Percentiles rank a stretch among this genome's conserved stretches.
phyloP scores from a whole-genome alignment of 2,888 invertebrate genomes.

The Temnothorax unifasciatus region DNA sequence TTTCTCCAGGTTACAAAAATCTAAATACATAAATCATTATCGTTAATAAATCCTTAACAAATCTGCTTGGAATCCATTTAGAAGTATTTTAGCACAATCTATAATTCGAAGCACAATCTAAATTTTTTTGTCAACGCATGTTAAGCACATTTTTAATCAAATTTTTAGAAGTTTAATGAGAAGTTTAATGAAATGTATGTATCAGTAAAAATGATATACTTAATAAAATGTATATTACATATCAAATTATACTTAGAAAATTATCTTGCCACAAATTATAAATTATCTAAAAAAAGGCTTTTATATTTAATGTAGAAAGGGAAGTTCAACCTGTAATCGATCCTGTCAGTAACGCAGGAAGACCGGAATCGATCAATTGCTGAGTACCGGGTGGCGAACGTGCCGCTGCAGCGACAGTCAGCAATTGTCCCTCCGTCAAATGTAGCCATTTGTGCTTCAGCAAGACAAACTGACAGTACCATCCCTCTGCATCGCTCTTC shows the following conservation, averaged over 20 bases:
- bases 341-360: conserved; percentile 89
- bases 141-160: neutral
- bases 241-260: conserved; percentile 1
- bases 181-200: neutral
- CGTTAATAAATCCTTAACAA: neutral
- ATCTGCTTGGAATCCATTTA: neutral
- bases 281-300: neutral
- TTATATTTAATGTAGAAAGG: neutral
- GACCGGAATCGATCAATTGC: conserved; percentile 92
- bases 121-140: neutral
- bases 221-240: neutral
- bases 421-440: conserved; percentile 90
- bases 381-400: conserved; percentile 93
- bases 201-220: neutral
- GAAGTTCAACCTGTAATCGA: conserved; percentile 86
- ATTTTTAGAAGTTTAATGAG: neutral
- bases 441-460: conserved; percentile 88
- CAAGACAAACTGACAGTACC: conserved; percentile 88
- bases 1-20: conserved; percentile 81
- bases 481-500: conserved; percentile 88
- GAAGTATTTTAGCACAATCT: neutral
- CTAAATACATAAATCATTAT: conserved; percentile 62
- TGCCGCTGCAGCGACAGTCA: conserved; percentile 93
- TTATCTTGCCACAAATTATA: neutral
- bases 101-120: neutral